Evolutionary conservation across 2,797 vertebrate species (phyloP), one percentile per base, ranked within the genome.

Genomic region (Miichthys miiuy): DNA sequence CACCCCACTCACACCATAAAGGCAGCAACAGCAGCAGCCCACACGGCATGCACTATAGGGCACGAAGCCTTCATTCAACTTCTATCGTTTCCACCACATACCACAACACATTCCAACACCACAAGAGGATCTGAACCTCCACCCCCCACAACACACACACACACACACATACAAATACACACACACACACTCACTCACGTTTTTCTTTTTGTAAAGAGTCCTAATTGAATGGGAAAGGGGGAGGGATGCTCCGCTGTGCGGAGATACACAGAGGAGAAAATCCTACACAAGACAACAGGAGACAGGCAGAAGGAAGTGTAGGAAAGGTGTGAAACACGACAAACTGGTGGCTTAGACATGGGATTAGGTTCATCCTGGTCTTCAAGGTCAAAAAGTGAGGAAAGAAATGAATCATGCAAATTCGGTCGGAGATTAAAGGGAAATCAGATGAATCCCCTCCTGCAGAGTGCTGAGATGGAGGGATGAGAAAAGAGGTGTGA

Each of bases 51-150:
- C 82, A 61, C 87, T 82, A 73, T 38, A 72, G 73, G 84, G 75
- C 83, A 83, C 4, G 68, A 76, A 81, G 70, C 84, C 68, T 87
- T 88, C 79, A 87, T 72, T 84, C 77, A 89, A 64, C 56, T 68
- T 69, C 62, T 54, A 66, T 81, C 56, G 5, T 52, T 77, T 86
- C 73, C 58, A 72, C 14, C 27, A 58, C 86, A 83, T 83, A 73
- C 75, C 74, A 79, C 63, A 82, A 70, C 30, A 74, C 80, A 90
- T 88, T 90, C 84, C 90, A 75, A 50, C 55, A 67, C 50, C 44
- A 72, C 73, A 71, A 90, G 79, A 72, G 69, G 76, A 81, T 77
- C 70, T 68, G 67, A 77, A 74, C 27, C 38, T 60, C 65, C 72
- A 12, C 48, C 75, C n/a, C 72, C 58, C 25, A 51, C 68, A 14